Conservation (phyloP, 1,140 invertebrate species). For the Listronotus bonariensis region DNA sequence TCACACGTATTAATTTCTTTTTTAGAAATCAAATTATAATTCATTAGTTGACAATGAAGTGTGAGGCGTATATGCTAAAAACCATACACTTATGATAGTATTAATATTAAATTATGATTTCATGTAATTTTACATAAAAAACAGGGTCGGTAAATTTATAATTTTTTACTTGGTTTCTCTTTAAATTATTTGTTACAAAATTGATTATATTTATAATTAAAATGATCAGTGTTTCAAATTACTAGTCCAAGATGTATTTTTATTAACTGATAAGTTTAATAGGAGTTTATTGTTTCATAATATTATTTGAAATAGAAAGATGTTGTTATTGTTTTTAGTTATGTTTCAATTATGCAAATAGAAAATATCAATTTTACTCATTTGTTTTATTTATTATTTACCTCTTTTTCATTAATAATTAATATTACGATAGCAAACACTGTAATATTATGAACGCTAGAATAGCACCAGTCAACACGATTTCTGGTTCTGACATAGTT, state of each 20-base stretch:
- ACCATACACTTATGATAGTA: not conserved
- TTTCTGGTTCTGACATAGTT: too few species aligned
- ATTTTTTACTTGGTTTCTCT: not conserved
- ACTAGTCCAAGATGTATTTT: conserved; percentile 8
- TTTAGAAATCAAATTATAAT: too few species aligned
- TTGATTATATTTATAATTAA: not conserved
- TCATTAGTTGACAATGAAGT: not conserved
- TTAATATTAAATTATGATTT: too few species aligned
- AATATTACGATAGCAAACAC: too few species aligned
- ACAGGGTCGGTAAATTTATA: conserved; percentile 5
- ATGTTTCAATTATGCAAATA: not conserved
- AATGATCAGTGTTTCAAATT: not conserved
- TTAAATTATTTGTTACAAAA: not conserved
- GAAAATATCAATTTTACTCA: not conserved
- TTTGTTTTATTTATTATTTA: too few species aligned
- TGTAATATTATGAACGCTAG: too few species aligned
- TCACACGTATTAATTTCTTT: too few species aligned
- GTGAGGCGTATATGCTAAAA: conserved; percentile 2
- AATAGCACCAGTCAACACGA: too few species aligned
- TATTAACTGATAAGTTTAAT: not conserved
- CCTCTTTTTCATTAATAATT: too few species aligned
- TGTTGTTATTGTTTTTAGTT: conserved; percentile 16
- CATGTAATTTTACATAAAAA: conserved; percentile 2
- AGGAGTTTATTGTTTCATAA: not conserved
- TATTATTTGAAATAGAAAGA: conserved; percentile 2